phyloP scores from a whole-genome alignment of 1,140 invertebrate genomes.

The Saccostrea glomerata region DNA sequence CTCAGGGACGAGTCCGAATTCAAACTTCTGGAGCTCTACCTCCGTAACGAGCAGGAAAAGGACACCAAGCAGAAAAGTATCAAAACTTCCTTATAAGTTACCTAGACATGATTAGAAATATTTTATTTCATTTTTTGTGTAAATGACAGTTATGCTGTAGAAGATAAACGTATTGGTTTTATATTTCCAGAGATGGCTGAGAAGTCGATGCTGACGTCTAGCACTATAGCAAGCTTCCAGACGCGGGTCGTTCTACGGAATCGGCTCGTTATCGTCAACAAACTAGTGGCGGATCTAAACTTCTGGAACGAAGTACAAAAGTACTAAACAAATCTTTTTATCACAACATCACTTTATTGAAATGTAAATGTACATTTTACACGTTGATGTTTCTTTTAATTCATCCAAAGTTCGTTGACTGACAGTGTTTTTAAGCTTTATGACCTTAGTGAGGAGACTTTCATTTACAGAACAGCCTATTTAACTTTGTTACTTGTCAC shows the following conservation, averaged over 20 bases:
- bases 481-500: background rate
- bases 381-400: background rate
- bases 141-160: no score
- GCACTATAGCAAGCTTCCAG: slow-evolving; percentile 35
- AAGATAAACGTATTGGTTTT: background rate
- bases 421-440: background rate
- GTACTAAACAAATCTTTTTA: slow-evolving; percentile 11
- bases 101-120: no score
- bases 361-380: background rate
- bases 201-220: slow-evolving; percentile 44
- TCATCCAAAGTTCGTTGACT: background rate
- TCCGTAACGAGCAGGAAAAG: slow-evolving; percentile 43
- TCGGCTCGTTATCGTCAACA: slow-evolving; percentile 51
- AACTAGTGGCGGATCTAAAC: slow-evolving; percentile 50
- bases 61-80: slow-evolving; percentile 2
- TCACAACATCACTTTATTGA: background rate
- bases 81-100: no score
- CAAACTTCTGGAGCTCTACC: slow-evolving; percentile 47
- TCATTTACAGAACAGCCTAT: background rate
- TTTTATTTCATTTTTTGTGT: no score
- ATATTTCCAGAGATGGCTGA: background rate
- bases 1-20: slow-evolving; percentile 40
- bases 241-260: slow-evolving; percentile 49
- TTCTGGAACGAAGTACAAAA: slow-evolving; percentile 55
- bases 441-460: background rate